Percentiles rank a stretch among this genome's conserved stretches.
Evolutionary conservation across 2,888 invertebrate species (phyloP).

Genomic region (Acrocyrtus sp.): DNA sequence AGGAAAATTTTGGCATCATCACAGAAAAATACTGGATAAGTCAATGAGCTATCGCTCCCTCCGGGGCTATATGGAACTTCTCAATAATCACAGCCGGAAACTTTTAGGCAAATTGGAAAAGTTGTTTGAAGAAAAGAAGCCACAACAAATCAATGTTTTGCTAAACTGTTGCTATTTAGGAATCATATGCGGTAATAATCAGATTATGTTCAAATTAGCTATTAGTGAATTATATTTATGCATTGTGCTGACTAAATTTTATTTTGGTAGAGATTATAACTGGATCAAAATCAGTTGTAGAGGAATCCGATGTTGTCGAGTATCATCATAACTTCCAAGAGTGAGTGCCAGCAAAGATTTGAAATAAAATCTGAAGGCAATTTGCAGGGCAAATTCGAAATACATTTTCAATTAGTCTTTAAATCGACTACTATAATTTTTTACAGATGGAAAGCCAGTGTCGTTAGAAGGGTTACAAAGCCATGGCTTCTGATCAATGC

Average conservation of each 20-base stretch:
- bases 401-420: not conserved
- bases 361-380: not conserved
- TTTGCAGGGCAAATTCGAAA: not conserved
- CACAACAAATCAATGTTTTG: slow-evolving; percentile 24
- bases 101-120: slow-evolving; percentile 3
- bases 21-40: slow-evolving; percentile 26
- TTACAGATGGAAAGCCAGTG: slow-evolving; percentile 25
- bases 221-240: not conserved
- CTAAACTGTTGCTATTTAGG: slow-evolving; percentile 19
- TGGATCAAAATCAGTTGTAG: slow-evolving; percentile 3
- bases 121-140: slow-evolving; percentile 10
- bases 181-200: slow-evolving; percentile 13
- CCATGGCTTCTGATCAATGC: slow-evolving; percentile 14
- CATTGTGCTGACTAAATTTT: not conserved
- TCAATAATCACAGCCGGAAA: slow-evolving; percentile 19
- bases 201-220: not conserved
- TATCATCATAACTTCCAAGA: slow-evolving; percentile 34
- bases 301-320: slow-evolving; percentile 9
- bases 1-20: slow-evolving; percentile 25
- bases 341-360: no score
- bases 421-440: no score
- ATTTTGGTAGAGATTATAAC: slow-evolving; percentile 8
- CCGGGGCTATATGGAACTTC: slow-evolving; percentile 4
- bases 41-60: slow-evolving; percentile 25
- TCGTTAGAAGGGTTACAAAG: slow-evolving; percentile 5